Conservation (phyloP, 2,797 vertebrate genomes). For the Microhierax caerulescens region DNA sequence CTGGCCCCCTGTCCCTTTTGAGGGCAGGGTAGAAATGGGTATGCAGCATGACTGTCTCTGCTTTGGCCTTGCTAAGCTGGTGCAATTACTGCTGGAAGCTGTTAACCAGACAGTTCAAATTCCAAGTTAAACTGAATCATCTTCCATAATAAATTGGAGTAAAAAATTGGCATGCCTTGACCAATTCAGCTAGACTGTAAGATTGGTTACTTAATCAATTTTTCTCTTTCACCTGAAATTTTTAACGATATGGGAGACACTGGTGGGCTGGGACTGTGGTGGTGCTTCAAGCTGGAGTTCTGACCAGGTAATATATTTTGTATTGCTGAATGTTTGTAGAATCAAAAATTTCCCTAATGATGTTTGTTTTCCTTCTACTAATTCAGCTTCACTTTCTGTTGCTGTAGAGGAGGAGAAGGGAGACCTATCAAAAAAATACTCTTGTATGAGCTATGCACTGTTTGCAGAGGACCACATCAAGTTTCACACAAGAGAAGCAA, state of each 20-base stretch:
- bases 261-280: background rate
- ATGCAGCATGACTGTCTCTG: background rate
- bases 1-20: background rate
- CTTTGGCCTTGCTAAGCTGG: background rate
- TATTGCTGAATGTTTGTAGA: background rate
- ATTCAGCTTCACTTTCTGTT: background rate
- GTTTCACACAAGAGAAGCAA: background rate
- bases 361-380: background rate
- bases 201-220: background rate
- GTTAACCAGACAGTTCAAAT: background rate
- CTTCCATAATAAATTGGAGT: background rate
- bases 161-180: background rate
- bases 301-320: background rate
- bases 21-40: background rate
- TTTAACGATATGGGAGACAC: background rate
- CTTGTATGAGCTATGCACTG: background rate
- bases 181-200: background rate
- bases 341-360: background rate
- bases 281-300: background rate
- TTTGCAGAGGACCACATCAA: background rate
- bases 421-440: background rate
- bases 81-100: background rate
- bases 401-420: background rate
- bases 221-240: background rate
- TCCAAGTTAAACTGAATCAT: background rate